phyloP scores from a whole-genome alignment of 2,797 vertebrate species.

The Poeciliopsis turneri region DNA sequence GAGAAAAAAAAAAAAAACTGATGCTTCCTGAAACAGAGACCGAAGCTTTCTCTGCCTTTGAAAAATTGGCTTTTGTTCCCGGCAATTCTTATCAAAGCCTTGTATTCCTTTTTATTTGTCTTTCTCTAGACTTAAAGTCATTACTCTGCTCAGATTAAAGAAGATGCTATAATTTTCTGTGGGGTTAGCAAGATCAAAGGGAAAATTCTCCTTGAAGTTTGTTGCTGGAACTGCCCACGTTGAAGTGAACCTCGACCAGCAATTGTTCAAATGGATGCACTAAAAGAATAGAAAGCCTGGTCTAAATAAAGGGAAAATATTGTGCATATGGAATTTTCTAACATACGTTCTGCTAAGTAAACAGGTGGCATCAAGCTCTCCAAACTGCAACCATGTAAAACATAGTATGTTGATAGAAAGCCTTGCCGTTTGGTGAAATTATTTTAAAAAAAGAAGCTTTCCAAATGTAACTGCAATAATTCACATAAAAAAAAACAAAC shows the following conservation, averaged over 20 bases:
- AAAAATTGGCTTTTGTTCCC: slow-evolving; percentile 89
- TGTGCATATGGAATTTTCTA: slow-evolving; percentile 23
- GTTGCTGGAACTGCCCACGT: slow-evolving; percentile 79
- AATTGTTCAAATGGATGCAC: slow-evolving; percentile 77
- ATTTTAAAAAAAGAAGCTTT: background rate
- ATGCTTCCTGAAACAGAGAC: slow-evolving; percentile 85
- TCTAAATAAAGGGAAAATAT: slow-evolving; percentile 58
- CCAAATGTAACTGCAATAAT: background rate
- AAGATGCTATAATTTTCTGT: slow-evolving; percentile 89
- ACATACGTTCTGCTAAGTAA: slow-evolving; percentile 8
- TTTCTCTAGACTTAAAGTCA: slow-evolving; percentile 91
- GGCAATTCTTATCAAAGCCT: slow-evolving; percentile 91
- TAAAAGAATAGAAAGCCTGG: slow-evolving; percentile 67
- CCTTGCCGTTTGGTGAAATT: background rate
- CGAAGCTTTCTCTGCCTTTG: slow-evolving; percentile 87
- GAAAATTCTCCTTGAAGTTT: slow-evolving; percentile 89
- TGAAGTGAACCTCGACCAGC: slow-evolving; percentile 77
- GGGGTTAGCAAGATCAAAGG: slow-evolving; percentile 87
- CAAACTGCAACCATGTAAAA: background rate
- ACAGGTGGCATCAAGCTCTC: background rate
- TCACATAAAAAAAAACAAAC: background rate
- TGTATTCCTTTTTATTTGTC: slow-evolving; percentile 92
- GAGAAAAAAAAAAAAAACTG: slow-evolving; percentile 71
- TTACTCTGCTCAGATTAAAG: slow-evolving; percentile 89
- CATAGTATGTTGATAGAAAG: background rate